Conservation (phyloP, 2,888 invertebrate species). For the Teleogryllus oceanicus region DNA sequence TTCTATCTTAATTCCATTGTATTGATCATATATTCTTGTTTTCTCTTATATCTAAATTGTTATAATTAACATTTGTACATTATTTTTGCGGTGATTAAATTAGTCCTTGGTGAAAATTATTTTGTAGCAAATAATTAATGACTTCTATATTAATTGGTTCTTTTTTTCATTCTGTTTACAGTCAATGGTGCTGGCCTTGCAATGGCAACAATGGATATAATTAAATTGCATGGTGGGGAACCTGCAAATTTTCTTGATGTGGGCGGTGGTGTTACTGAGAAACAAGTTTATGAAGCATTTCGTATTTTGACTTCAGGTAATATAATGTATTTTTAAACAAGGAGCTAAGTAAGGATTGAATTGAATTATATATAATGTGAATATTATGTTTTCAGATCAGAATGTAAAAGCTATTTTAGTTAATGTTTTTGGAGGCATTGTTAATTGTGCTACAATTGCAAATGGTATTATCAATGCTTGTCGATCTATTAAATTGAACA, state of each 20-base stretch:
- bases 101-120: neutral
- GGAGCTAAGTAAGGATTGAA: neutral
- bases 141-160: neutral
- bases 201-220: slow-evolving; percentile 99
- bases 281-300: slow-evolving; percentile 91
- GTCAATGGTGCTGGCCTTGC: slow-evolving; percentile 99
- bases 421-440: slow-evolving; percentile 99
- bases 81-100: neutral
- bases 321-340: slow-evolving; percentile 35
- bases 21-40: too few relatives aligned
- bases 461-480: slow-evolving; percentile 90
- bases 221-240: slow-evolving; percentile 89
- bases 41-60: too few relatives aligned
- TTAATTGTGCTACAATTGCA: slow-evolving; percentile 96
- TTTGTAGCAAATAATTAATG: neutral
- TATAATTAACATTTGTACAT: too few relatives aligned
- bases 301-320: slow-evolving; percentile 74
- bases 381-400: slow-evolving; percentile 57
- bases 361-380: too few relatives aligned
- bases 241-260: slow-evolving; percentile 99
- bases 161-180: slow-evolving; percentile 44
- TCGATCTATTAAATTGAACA: slow-evolving; percentile 69
- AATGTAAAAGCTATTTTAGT: slow-evolving; percentile 93
- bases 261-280: slow-evolving; percentile 92
- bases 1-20: too few relatives aligned